Conservation (phyloP, 1,140 invertebrate genomes). For the Papilio dardanus region DNA sequence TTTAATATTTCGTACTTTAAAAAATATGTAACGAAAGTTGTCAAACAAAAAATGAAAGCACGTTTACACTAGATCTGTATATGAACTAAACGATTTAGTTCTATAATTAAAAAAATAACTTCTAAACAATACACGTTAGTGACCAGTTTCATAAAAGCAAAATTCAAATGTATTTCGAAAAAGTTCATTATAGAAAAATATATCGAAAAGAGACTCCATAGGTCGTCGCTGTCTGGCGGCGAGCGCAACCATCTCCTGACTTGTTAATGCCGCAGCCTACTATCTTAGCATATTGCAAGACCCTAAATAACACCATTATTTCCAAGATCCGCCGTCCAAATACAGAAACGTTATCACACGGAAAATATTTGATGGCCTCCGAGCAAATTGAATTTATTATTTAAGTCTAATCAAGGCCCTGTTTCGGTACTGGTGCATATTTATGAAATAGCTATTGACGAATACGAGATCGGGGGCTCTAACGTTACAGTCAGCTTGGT, state of each 20-base stretch:
- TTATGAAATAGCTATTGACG: slow-evolving; percentile 72
- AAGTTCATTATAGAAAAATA: slow-evolving; percentile 22
- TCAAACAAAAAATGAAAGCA: too few relatives aligned
- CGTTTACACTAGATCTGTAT: too few relatives aligned
- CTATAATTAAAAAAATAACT: too few relatives aligned
- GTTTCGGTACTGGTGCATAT: slow-evolving; percentile 53
- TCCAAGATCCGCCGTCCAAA: slow-evolving; percentile 65
- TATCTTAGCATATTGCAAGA: slow-evolving; percentile 81
- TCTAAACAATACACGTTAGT: too few relatives aligned
- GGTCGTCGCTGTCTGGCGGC: slow-evolving; percentile 40
- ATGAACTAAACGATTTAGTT: too few relatives aligned
- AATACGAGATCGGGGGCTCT: slow-evolving; percentile 50
- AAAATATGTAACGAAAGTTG: too few relatives aligned
- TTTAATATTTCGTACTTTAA: too few relatives aligned
- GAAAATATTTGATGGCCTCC: slow-evolving; percentile 74
- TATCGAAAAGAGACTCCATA: slow-evolving; percentile 48
- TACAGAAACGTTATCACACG: slow-evolving; percentile 73
- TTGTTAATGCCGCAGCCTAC: slow-evolving; percentile 79
- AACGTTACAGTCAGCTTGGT: neutral
- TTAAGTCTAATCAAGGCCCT: slow-evolving; percentile 68
- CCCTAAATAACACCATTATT: slow-evolving; percentile 79
- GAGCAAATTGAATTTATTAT: slow-evolving; percentile 79
- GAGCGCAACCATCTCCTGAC: slow-evolving; percentile 76
- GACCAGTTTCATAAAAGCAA: too few relatives aligned
- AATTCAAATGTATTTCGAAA: too few relatives aligned